phyloP scores from a whole-genome alignment of 2,113 vertebrate genomes.

The Chrysochloris asiatica region DNA sequence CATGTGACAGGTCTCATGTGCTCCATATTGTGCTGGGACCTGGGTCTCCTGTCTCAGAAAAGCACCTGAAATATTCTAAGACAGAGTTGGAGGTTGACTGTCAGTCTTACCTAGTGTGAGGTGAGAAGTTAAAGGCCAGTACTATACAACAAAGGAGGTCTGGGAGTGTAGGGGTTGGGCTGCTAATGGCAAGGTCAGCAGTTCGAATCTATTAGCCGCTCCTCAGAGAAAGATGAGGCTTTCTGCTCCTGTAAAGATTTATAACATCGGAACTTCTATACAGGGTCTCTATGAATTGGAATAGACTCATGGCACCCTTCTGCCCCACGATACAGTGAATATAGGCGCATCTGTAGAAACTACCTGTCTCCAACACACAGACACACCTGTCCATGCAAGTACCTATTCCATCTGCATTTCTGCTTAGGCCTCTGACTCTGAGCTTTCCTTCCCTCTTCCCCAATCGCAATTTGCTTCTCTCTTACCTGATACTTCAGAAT shows the following conservation, averaged over 20 bases:
- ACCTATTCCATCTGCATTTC: background rate
- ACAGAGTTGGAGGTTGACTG: background rate
- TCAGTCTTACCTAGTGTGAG: rapidly evolving
- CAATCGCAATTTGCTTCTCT: background rate
- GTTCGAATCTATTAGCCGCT: too few relatives aligned
- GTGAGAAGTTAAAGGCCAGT: too few relatives aligned
- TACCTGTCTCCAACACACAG: background rate
- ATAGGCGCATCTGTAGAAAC: background rate
- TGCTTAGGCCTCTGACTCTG: background rate
- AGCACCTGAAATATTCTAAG: too few relatives aligned
- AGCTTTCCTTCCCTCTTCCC: background rate
- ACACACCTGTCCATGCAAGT: background rate
- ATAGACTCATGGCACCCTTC: too few relatives aligned
- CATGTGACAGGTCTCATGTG: background rate
- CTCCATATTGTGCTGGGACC: background rate
- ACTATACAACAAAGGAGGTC: too few relatives aligned
- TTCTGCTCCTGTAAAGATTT: too few relatives aligned
- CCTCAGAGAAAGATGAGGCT: too few relatives aligned
- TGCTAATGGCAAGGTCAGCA: too few relatives aligned
- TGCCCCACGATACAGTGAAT: too few relatives aligned
- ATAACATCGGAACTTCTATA: too few relatives aligned
- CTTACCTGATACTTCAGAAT: background rate
- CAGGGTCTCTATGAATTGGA: too few relatives aligned
- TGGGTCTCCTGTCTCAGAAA: background rate
- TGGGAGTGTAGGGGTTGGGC: too few relatives aligned